Evolutionary conservation across 23 tunicate genomes (phyloP).

Genomic region (Phallusia fumigata): DNA sequence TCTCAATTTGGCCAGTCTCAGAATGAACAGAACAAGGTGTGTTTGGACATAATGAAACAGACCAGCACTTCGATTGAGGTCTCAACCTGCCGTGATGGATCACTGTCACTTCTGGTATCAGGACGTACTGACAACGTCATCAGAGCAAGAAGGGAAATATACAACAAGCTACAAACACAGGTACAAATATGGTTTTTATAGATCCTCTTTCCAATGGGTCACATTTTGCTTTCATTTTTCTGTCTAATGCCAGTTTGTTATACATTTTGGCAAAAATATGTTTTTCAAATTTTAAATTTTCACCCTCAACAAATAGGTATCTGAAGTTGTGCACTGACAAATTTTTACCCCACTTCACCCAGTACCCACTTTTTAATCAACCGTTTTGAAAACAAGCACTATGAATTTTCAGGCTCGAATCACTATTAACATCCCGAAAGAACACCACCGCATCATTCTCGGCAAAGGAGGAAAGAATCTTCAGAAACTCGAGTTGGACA

Average conservation of each 20-base stretch:
- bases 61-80: slow-evolving; percentile 87
- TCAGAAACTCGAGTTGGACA: slow-evolving; percentile 88
- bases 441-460: slow-evolving; percentile 90
- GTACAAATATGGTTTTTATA: slow-evolving; percentile 8
- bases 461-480: slow-evolving; percentile 85
- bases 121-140: slow-evolving; percentile 76
- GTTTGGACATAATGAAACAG: slow-evolving; percentile 72
- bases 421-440: slow-evolving; percentile 87
- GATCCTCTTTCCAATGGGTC: no score
- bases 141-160: slow-evolving; percentile 85
- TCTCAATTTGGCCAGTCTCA: slow-evolving; percentile 78
- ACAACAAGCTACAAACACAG: slow-evolving; percentile 81
- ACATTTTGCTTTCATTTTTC: no score
- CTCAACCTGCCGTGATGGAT: slow-evolving; percentile 93
- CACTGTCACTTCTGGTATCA: slow-evolving; percentile 86
- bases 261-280: no score
- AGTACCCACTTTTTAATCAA: no score
- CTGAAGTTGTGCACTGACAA: no score
- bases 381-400: no score
- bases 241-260: no score
- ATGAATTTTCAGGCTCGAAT: slow-evolving; percentile 37
- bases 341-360: no score
- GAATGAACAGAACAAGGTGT: slow-evolving; percentile 81
- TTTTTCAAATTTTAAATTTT: no score
- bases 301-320: no score